A percentile compares a stretch with the other conserved stretches of the same genome.
Conservation (phyloP, 2,888 invertebrate species). For the Orthosia cruda region DNA sequence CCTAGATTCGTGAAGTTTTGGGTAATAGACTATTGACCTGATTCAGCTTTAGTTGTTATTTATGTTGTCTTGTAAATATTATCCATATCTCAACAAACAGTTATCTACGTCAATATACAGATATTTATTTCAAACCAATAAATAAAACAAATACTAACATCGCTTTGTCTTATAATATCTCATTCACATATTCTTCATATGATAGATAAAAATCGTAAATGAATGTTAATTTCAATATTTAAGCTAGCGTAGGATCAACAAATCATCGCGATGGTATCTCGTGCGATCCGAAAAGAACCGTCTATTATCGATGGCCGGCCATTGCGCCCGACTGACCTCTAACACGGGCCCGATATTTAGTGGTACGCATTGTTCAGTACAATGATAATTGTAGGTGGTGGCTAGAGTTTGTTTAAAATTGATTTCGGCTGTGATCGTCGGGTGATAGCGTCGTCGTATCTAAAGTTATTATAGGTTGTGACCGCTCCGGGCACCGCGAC, state of each 20-base stretch:
- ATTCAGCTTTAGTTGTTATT: too few species aligned
- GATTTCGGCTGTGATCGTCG: constrained; percentile 88
- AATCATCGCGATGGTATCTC: constrained; percentile 90
- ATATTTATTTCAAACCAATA: constrained; percentile 40
- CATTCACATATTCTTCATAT: constrained; percentile 66
- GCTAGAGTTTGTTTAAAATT: constrained; percentile 91
- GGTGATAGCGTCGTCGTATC: constrained; percentile 84
- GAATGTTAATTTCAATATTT: constrained; percentile 91
- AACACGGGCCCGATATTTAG: constrained; percentile 86
- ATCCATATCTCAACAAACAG: too few species aligned
- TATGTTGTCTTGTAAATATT: too few species aligned
- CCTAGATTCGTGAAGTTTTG: not conserved
- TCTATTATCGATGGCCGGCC: constrained; percentile 81
- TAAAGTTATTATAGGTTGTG: constrained; percentile 84
- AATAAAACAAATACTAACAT: constrained; percentile 57
- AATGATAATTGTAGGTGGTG: constrained; percentile 90
- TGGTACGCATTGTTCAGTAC: constrained; percentile 87
- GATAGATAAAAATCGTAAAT: constrained; percentile 87
- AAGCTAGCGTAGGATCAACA: constrained; percentile 89
- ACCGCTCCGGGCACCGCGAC: constrained; percentile 63
- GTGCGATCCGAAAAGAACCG: constrained; percentile 87
- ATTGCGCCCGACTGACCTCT: constrained; percentile 84
- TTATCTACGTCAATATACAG: not conserved
- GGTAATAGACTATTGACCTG: not conserved
- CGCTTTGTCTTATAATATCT: constrained; percentile 67